Percentiles rank a stretch among this genome's conserved stretches.
These are phyloP conservation scores for Acleris laterana DNA, from an alignment of 2,888 invertebrate species.

Conservation along the genomic window DNA sequence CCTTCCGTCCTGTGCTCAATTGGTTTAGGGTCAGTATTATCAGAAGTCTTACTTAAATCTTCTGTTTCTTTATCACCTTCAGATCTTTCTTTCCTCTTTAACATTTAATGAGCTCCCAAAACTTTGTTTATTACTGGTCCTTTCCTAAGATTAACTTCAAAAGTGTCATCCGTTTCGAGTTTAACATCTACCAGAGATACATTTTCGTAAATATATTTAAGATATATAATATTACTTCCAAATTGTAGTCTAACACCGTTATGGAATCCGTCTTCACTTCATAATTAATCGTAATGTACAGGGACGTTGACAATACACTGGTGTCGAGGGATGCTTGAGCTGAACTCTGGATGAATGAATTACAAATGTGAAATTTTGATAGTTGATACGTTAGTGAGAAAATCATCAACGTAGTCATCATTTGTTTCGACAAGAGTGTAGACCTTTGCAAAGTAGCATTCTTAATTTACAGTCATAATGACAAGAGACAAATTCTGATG, in stretches of 20 bases:
- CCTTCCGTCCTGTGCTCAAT: constrained; percentile 33
- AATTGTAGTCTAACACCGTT: neutral
- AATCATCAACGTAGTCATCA: neutral
- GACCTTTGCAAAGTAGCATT: neutral
- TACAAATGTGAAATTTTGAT: constrained; percentile 2
- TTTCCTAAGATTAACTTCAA: no score
- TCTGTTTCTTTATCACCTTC: neutral
- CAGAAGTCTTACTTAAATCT: neutral
- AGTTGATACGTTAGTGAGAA: constrained; percentile 9
- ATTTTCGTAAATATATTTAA: no score
- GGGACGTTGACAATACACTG: constrained; percentile 79
- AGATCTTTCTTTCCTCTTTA: neutral
- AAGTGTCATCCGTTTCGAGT: no score
- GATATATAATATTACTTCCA: no score
- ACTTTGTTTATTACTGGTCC: no score
- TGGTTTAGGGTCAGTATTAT: constrained; percentile 13
- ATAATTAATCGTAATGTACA: constrained; percentile 63
- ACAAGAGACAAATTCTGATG: no score
- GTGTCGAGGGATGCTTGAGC: constrained; percentile 47
- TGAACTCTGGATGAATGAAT: constrained; percentile 25
- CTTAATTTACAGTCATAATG: no score
- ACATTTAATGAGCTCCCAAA: no score
- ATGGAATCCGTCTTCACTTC: constrained; percentile 62
- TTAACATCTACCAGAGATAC: no score
- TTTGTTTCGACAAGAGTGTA: neutral